Evolutionary conservation across 2,797 vertebrate genomes (phyloP), one percentile per base, ranked within the genome.

Genomic region (Ctenopoma kingsleyae): DNA sequence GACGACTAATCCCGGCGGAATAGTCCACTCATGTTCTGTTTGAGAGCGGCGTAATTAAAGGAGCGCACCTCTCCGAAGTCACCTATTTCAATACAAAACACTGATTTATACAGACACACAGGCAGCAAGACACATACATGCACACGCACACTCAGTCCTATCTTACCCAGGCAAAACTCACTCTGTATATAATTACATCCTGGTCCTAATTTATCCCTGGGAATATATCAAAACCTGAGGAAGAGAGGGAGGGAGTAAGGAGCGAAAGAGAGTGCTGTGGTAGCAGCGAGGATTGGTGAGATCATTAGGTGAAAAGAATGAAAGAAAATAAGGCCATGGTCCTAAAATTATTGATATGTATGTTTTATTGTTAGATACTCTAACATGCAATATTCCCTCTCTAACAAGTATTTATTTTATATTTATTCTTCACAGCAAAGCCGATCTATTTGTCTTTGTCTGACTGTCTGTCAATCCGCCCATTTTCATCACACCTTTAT

Each of bases 21-120:
- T 93, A 87, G 77, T 88, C 81, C 71, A 82, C 94, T 94, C 92
- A 91, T 94, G 93, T 93, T 92, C 92, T 95, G 90, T 93, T 94
- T 94, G 93, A 95, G 95, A 95, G 93, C 85, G 74, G 91, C 77
- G 86, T 93, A 94, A 95, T 95, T 95, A 94, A 94, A 90, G 86
- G 82, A 89, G 78, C 70, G 68, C 78, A 87, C 87, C 84, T 94
- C 93, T 93, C 90, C 93, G 88, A 94, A 95, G 85, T 93, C 92
- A 84, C 93, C 88, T 78, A 84, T 94, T 95, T 94, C 89, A 94
- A 89, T 85, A 92, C 89, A 91, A 91, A 92, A 94, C 91, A 91
- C 91, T 87, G 78, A 81, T 85, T 87, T 83, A 89, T 76, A 84
- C 86, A 83, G 64, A 65, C 72, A 72, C 55, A 52, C 69, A 71